Conservation (phyloP, 2,113 vertebrate genomes). For the Syrmaticus mikado region DNA sequence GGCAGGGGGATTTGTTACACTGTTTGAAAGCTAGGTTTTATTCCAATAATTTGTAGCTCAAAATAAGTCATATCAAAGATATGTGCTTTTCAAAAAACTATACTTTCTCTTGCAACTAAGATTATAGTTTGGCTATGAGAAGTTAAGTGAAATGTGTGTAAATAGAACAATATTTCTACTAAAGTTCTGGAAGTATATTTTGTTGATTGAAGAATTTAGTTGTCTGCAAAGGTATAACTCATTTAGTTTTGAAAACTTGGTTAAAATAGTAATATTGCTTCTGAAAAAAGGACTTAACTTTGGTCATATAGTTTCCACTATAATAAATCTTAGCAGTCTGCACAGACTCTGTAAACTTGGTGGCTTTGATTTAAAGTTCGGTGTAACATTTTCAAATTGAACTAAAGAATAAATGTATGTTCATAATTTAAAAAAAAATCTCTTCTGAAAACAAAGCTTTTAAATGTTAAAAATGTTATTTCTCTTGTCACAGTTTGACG, state of each 20-base stretch:
- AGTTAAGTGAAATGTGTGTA: neutral
- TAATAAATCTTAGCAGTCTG: neutral
- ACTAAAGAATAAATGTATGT: neutral
- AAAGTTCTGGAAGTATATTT: neutral
- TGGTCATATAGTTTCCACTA: neutral
- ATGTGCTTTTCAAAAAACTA: neutral
- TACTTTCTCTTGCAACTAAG: neutral
- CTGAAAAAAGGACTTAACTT: neutral
- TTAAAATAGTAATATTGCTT: neutral
- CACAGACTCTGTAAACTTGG: neutral
- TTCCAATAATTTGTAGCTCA: neutral
- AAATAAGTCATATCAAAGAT: neutral
- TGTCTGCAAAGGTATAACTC: neutral
- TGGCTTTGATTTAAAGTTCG: neutral
- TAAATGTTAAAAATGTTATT: neutral
- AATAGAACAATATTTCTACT: neutral
- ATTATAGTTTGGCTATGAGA: neutral
- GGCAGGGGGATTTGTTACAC: neutral
- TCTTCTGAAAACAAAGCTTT: neutral
- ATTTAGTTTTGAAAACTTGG: neutral
- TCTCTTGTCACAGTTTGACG: constrained; percentile 84
- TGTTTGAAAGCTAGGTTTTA: neutral
- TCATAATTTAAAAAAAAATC: neutral
- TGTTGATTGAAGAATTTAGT: neutral
- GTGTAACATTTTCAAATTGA: neutral